phyloP scores from a whole-genome alignment of 2,113 vertebrate genomes.

The Tauraco erythrolophus region DNA sequence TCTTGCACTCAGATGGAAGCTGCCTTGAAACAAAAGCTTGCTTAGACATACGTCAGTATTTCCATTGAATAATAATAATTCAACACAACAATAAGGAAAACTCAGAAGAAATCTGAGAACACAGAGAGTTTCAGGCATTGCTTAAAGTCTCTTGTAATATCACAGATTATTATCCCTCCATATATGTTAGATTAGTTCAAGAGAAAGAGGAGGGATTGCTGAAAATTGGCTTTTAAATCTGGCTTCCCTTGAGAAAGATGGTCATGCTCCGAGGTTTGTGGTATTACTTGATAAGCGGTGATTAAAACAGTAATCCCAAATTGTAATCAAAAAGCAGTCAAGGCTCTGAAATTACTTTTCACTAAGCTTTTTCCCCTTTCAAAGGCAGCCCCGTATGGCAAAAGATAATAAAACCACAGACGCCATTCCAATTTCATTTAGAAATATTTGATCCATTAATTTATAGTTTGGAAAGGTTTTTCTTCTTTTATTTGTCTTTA shows the following conservation, averaged over 20 bases:
- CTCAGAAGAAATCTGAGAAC: not conserved
- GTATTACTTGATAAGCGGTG: slow-evolving; percentile 39
- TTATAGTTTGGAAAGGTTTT: not conserved
- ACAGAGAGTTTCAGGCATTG: not conserved
- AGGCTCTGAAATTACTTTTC: slow-evolving; percentile 57
- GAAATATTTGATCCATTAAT: slow-evolving; percentile 26
- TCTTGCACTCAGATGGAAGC: not conserved
- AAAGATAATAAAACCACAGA: slow-evolving; percentile 25
- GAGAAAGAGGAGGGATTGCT: not conserved
- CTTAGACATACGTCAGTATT: not conserved
- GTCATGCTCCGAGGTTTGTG: slow-evolving; percentile 52
- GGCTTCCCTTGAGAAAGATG: slow-evolving; percentile 40
- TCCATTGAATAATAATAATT: not conserved
- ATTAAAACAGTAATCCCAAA: slow-evolving; percentile 53
- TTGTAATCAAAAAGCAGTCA: slow-evolving; percentile 54
- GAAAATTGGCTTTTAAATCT: slow-evolving; percentile 64
- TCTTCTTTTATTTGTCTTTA: slow-evolving; percentile 12
- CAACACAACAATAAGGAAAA: not conserved
- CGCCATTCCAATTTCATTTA: not conserved
- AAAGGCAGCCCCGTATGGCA: slow-evolving; percentile 10
- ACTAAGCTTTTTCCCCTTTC: slow-evolving; percentile 46
- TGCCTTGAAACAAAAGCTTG: not conserved
- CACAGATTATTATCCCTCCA: slow-evolving; percentile 2
- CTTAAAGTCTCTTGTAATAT: not conserved
- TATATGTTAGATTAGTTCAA: not conserved